Evolutionary conservation across 2,888 invertebrate species (phyloP), one percentile per base, ranked within the genome.

Genomic region (Drosophila ustulata): DNA sequence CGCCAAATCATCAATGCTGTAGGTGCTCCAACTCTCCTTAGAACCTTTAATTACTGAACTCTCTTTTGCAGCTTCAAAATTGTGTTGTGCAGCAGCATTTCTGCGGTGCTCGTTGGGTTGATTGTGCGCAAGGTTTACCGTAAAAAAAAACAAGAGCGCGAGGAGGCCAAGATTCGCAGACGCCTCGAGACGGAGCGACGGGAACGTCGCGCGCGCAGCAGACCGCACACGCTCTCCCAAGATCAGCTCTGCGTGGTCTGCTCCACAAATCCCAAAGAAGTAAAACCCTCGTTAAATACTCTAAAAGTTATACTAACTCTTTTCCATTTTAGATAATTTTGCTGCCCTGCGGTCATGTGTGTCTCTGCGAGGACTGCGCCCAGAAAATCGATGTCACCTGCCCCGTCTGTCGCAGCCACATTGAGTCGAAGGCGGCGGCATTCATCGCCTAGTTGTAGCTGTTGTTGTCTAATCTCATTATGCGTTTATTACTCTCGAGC

Each of bases 301-400:
- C 2, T 3, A 28, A 11, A 7, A 34, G 7, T 3, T 18, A 6
- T 34, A 2, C 7, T 8, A n/a, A 50, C 28, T 39, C 23, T 49
- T 41, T 11, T 1, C 1, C 1, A 2, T 28, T 49, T 4, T 93
- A 95, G 95, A 95, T 97, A 43, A 96, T 98, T 81, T 92, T 98
- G 58, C 92, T 98, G 70, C 97, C 97, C 0, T 98, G 98, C 92
- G 98, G 98, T 0, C 98, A 98, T 91, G 96, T 98, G 5, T 97
- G 97, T 86, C 92, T 98, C 30, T 98, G 98, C 90, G 96, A 96
- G 91, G 96, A 97, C 91, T 98, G 98, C 91, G 94, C 95, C 1
- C 94, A 95, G 72, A 94, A 95, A 88, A 96, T 98, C 65, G 93
- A 92, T 13, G 93, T 94, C 66, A 92, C 92, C 55, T 98, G 98